Percentiles rank a stretch among this genome's conserved stretches.
Conservation (phyloP, 1,140 invertebrate genomes). For the Ceratosolen solmsi region DNA sequence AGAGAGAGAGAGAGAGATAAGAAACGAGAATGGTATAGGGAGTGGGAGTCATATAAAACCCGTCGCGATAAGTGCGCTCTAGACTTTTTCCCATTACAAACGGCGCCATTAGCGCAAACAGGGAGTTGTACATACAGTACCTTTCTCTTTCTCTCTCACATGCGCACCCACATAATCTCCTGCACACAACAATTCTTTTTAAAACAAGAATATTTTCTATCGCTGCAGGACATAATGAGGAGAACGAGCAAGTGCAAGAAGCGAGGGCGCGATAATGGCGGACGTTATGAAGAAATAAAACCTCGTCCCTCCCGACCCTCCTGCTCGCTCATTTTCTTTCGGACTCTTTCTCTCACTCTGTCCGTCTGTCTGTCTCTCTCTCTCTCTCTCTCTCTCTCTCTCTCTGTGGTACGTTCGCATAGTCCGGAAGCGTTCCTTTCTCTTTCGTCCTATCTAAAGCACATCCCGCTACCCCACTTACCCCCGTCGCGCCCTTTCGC, state of each 20-base stretch:
- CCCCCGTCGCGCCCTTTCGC: too few species aligned
- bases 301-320: slow-evolving; percentile 52
- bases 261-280: slow-evolving; percentile 71
- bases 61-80: slow-evolving; percentile 56
- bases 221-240: slow-evolving; percentile 68
- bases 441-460: slow-evolving; percentile 7
- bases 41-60: slow-evolving; percentile 53
- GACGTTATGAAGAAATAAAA: slow-evolving; percentile 74
- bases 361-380: not conserved
- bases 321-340: slow-evolving; percentile 62
- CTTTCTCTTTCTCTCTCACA: not conserved
- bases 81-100: slow-evolving; percentile 71
- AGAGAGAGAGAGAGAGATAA: slow-evolving; percentile 33
- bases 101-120: slow-evolving; percentile 64
- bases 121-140: slow-evolving; percentile 26
- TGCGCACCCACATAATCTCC: too few species aligned
- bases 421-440: slow-evolving; percentile 37
- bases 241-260: slow-evolving; percentile 53
- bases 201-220: slow-evolving; percentile 70
- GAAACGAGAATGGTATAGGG: slow-evolving; percentile 38
- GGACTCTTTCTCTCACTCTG: too few species aligned
- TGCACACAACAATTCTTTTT: slow-evolving; percentile 62
- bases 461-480: slow-evolving; percentile 1
- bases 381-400: too few species aligned
- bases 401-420: too few species aligned